Evolutionary conservation across 1,140 invertebrate genomes (phyloP), one percentile per base, ranked within the genome.

Genomic region (Caligus rogercresseyi): DNA sequence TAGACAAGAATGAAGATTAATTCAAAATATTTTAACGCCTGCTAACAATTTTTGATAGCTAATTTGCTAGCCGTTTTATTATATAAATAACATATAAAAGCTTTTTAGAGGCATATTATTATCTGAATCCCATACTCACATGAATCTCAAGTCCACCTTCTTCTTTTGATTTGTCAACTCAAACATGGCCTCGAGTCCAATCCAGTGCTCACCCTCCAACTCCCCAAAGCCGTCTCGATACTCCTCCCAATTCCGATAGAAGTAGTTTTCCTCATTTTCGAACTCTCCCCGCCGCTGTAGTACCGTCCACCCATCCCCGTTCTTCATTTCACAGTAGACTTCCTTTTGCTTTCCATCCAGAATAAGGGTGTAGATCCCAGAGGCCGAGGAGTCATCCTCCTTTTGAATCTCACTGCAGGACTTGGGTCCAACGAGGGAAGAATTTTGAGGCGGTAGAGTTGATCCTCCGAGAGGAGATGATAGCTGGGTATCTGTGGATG

Each of bases 151-250:
- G 31, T 43, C 31, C 7, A 43, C 31, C n/a, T 54, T 16, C 11
- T 23, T 54, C 16, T 54, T 20, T 23, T 19, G 13, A 25, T 60
- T 60, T 21, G 57, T 60, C 3, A 60, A 20, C 16, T 60, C 16
- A 31, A 26, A 31, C 57, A 60, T 60, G 23, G 18, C 15, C 19
- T 60, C 19, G 2, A 63, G 31, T 11, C 61, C 61, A 15, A 63
- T 24, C 61, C 61, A 63, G 16, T 54, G 54, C 13, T 63, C 61
- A 13, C 57, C 66, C 7, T 66, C 70, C 3, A 72, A 65, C 53
- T 74, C 71, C 4, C 77, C 77, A 66, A 78, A 78, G 1, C 77
- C 77, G n/a, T 69, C 58, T 61, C 70, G 70, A 66, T 79, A 79
- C 25, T 76, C 74, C 16, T 70, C 61, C 77, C 77, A 78, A n/a